A percentile compares a stretch with the other conserved stretches of the same genome.
phyloP scores from a whole-genome alignment of 2,888 invertebrate species.

The Synanthedon vespiformis region DNA sequence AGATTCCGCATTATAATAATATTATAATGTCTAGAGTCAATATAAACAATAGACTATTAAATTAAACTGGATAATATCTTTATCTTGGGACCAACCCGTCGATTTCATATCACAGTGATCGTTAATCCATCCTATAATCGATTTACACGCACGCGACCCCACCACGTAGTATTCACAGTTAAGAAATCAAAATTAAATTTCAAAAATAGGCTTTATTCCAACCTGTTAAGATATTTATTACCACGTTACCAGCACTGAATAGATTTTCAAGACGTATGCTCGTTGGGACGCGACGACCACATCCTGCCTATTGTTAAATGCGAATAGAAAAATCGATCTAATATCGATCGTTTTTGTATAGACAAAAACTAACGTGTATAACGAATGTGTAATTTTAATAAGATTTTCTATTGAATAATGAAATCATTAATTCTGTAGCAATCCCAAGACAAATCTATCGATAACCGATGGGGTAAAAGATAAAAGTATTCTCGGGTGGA shows the following conservation, averaged over 20 bases:
- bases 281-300: conserved; percentile 40
- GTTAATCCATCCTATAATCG: conserved; percentile 40
- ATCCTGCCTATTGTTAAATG: conserved; percentile 43
- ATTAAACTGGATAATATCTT: background rate
- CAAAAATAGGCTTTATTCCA: conserved; percentile 1
- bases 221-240: background rate
- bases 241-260: background rate
- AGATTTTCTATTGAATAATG: no score
- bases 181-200: background rate
- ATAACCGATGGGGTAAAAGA: no score
- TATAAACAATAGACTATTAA: background rate
- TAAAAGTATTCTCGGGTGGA: no score
- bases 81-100: conserved; percentile 25
- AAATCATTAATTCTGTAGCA: no score
- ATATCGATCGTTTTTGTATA: conserved; percentile 22
- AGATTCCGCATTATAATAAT: background rate
- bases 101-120: conserved; percentile 27
- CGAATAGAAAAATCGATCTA: conserved; percentile 28
- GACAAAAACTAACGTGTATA: conserved; percentile 11
- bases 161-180: conserved; percentile 5
- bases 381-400: no score
- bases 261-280: conserved; percentile 20
- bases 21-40: background rate
- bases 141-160: conserved; percentile 48
- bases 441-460: no score